These are phyloP conservation scores for Oenanthe melanoleuca DNA, from an alignment of 2,113 vertebrate species.

Conservation along the genomic window DNA sequence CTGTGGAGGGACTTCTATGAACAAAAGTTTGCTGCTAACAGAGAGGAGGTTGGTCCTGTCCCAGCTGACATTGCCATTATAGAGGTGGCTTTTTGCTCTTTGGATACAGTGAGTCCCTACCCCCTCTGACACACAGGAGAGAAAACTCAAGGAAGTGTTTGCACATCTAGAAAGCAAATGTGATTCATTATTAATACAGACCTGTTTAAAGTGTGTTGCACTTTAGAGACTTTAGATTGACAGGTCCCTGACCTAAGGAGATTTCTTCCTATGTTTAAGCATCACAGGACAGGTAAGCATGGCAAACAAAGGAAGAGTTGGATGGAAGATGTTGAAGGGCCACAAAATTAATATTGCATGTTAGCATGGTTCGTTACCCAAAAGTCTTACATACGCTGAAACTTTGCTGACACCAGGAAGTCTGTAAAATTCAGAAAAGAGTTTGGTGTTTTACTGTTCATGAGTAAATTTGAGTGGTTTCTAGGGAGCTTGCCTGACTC, in stretches of 20 bases:
- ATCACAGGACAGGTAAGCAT: neutral
- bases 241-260: neutral
- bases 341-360: neutral
- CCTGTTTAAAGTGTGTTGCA: neutral
- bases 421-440: neutral
- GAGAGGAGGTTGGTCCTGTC: neutral
- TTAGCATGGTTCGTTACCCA: neutral
- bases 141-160: neutral
- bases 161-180: conserved; percentile 4
- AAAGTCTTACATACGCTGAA: neutral
- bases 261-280: neutral
- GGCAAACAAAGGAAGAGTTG: neutral
- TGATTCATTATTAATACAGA: conserved; percentile 3
- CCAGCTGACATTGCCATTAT: neutral
- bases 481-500: neutral
- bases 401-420: neutral
- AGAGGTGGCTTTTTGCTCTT: neutral
- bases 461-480: neutral
- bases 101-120: neutral
- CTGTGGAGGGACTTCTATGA: neutral
- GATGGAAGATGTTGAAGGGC: neutral
- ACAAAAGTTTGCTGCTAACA: neutral
- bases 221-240: neutral
- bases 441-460: neutral
- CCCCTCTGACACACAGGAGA: neutral